Conservation (phyloP, 2,797 vertebrate genomes). For the Heliangelus exortis region DNA sequence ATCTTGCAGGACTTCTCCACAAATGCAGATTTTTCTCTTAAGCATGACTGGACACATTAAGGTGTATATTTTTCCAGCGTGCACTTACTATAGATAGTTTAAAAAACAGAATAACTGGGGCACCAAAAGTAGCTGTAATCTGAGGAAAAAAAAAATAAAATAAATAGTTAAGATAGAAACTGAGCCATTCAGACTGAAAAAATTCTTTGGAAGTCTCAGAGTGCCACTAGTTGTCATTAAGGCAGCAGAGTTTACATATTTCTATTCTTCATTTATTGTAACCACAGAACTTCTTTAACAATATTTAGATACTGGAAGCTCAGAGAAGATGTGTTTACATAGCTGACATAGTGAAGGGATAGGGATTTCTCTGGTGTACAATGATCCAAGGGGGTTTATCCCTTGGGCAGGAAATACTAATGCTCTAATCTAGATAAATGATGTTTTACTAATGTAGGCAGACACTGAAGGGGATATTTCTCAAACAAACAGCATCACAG, state of each 20-base stretch:
- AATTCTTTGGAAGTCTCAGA: not conserved
- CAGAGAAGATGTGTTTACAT: not conserved
- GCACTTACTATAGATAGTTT: not conserved
- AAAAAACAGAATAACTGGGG: not conserved
- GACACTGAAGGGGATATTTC: not conserved
- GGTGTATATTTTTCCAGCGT: not conserved
- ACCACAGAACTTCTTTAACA: not conserved
- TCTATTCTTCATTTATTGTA: not conserved
- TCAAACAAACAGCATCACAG: not conserved
- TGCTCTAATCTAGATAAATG: not conserved
- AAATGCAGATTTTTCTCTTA: not conserved
- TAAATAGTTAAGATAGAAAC: not conserved
- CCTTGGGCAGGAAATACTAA: not conserved
- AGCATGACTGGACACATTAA: not conserved
- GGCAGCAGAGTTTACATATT: not conserved
- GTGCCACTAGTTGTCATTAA: not conserved
- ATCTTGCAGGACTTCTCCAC: not conserved
- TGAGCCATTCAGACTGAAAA: not conserved
- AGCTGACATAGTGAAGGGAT: constrained; percentile 3
- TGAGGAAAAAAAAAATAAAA: not conserved
- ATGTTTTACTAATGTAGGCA: not conserved
- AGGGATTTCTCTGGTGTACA: not conserved
- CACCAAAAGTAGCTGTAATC: not conserved
- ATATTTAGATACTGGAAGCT: not conserved
- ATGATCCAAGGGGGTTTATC: not conserved